These are phyloP conservation scores for Enchytraeus crypticus DNA, from an alignment of 2,888 invertebrate genomes.

Conservation along the genomic window DNA sequence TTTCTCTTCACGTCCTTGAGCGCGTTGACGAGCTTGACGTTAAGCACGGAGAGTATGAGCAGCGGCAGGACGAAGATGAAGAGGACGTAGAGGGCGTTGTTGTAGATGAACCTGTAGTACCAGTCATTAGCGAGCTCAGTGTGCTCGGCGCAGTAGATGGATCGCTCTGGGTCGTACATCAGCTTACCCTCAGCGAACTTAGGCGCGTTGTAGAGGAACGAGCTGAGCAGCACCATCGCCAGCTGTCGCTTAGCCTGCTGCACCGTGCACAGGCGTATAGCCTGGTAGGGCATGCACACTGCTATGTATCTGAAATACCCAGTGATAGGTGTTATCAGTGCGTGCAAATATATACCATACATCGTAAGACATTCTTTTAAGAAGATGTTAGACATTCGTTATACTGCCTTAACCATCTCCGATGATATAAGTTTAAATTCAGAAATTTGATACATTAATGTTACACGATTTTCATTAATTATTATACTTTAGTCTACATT, in stretches of 20 bases:
- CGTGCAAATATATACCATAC: no score
- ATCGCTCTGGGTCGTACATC: no score
- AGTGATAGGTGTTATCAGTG: no score
- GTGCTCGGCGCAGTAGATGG: no score
- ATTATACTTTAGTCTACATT: no score
- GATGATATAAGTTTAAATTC: no score
- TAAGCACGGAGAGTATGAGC: slow-evolving; percentile 22
- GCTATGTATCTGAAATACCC: slow-evolving; percentile 28
- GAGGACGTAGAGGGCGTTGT: slow-evolving; percentile 25
- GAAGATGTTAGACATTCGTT: no score
- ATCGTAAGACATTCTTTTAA: no score
- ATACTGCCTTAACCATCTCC: no score
- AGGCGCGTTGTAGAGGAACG: slow-evolving; percentile 23
- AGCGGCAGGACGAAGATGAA: slow-evolving; percentile 25
- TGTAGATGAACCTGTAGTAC: slow-evolving; percentile 13
- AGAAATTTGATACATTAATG: no score
- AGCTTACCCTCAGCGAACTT: slow-evolving; percentile 11
- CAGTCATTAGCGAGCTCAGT: not conserved
- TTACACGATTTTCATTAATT: no score
- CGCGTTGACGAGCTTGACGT: slow-evolving; percentile 19
- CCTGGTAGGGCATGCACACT: slow-evolving; percentile 25
- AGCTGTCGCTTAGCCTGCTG: slow-evolving; percentile 25
- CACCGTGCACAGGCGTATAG: slow-evolving; percentile 24
- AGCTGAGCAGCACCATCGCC: slow-evolving; percentile 15
- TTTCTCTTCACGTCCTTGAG: slow-evolving; percentile 22